These are phyloP conservation scores for Styela clava DNA, from an alignment of 23 tunicate species.

Conservation along the genomic window DNA sequence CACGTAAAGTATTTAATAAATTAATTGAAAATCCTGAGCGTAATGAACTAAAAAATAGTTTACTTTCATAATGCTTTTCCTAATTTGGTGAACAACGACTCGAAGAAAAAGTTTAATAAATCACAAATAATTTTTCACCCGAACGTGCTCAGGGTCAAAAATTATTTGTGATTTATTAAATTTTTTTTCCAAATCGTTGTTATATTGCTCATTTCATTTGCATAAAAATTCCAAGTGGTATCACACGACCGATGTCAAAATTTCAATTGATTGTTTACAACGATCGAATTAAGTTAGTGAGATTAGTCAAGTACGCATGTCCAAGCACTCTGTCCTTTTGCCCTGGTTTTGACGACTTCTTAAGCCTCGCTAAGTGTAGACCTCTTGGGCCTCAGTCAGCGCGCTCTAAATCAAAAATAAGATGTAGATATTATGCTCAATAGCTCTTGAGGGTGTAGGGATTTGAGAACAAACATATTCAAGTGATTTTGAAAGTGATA, in stretches of 20 bases:
- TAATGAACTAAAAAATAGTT: too few relatives aligned
- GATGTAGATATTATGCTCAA: too few relatives aligned
- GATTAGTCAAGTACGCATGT: conserved; percentile 29
- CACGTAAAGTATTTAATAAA: too few relatives aligned
- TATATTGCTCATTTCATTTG: neutral
- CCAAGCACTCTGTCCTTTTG: neutral
- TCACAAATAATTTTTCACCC: too few relatives aligned
- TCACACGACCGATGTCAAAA: conserved; percentile 25
- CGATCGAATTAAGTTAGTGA: neutral
- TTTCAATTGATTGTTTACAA: conserved; percentile 10
- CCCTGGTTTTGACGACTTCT: neutral
- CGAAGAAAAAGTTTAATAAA: too few relatives aligned
- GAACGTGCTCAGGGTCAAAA: too few relatives aligned
- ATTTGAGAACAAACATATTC: neutral
- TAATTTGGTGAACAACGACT: too few relatives aligned
- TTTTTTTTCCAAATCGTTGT: neutral
- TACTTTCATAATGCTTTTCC: too few relatives aligned
- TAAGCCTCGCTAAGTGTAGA: neutral
- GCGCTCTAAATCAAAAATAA: too few relatives aligned
- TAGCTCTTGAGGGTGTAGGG: too few relatives aligned
- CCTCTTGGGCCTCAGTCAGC: neutral
- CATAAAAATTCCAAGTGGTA: neutral
- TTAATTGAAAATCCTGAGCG: too few relatives aligned
- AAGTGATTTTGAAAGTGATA: neutral
- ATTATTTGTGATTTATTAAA: too few relatives aligned